These are phyloP conservation scores for Helostoma temminkii DNA, from an alignment of 2,797 vertebrate species.

Conservation along the genomic window DNA sequence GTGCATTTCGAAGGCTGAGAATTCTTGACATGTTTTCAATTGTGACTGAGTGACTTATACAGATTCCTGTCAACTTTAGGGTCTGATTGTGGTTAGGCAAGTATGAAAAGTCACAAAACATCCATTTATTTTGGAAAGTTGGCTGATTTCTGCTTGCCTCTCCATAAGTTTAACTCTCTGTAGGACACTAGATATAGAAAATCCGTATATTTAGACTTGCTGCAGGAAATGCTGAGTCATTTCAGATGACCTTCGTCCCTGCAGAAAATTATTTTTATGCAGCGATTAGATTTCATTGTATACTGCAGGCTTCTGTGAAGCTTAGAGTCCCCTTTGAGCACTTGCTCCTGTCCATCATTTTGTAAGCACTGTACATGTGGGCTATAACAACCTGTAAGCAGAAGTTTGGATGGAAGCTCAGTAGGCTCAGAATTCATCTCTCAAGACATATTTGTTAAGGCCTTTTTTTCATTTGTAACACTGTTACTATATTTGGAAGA, in stretches of 20 bases:
- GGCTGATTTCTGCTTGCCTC: not conserved
- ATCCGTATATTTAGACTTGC: not conserved
- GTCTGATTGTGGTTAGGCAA: not conserved
- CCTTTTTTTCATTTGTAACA: not conserved
- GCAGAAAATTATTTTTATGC: slow-evolving; percentile 2
- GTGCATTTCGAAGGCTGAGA: not conserved
- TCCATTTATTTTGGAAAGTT: fast-evolving
- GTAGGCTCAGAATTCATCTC: not conserved
- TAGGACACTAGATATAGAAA: not conserved
- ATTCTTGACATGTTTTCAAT: not conserved
- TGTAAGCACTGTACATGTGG: not conserved
- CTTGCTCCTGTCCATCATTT: not conserved
- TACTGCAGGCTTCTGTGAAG: not conserved
- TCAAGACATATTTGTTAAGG: not conserved
- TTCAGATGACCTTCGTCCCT: not conserved
- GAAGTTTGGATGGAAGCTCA: no score
- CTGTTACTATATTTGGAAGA: no score
- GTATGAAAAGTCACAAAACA: not conserved
- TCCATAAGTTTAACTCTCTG: not conserved
- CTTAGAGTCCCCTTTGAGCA: no score
- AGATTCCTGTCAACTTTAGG: not conserved
- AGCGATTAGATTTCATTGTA: not conserved
- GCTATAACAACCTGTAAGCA: not conserved
- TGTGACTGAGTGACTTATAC: not conserved
- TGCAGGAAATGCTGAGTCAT: slow-evolving; percentile 17